Evolutionary conservation across 2,113 vertebrate species (phyloP), one percentile per base, ranked within the genome.

Genomic region (Beaufortia kweichowensis): DNA sequence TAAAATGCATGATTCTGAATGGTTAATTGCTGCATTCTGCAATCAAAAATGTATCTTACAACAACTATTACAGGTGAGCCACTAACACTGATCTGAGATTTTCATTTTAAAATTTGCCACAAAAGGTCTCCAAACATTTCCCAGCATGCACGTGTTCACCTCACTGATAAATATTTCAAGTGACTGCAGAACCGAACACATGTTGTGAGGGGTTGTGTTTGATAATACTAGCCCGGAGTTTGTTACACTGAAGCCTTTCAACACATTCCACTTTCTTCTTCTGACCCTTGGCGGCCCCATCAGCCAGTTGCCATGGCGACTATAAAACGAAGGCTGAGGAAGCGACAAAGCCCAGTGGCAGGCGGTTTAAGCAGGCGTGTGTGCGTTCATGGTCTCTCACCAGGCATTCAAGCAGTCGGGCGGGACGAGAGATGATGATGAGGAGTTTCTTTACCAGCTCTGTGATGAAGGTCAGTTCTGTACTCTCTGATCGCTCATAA

Each of bases 361-460:
- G 55, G 46, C 31, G 73, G 35, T 56, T 78, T 57, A 31, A 33
- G 17, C 2, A 39, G 19, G 24, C 43, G n/a, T 59, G 35, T 35
- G 29, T 68, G 60, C 60, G n/a, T 56, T 67, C 41, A 14, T 48
- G 46, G 15, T 0, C 24, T 83, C 95, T 94, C 84, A 96, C 96
- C 94, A 97, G 88, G 84, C 96, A 96, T 84, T 98, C 95, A 10
- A 97, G 92, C 59, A 98, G 92, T 76, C 96, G 90, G 1, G 95
- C 95, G 0, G 96, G 96, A 28, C 95, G 92, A 1, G 96, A 96
- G 85, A 97, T 97, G 89, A 97, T 96, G 83, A 98, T 95, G 75
- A 98, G 93, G 61, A 97, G 88, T 59, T 95, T 95, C 86, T 98
- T 98, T 85, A 96, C 94, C 83, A 97, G 90, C 81, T 98, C 95